Conservation (phyloP, 2,888 invertebrate species). For the Mylabris sibirica region DNA sequence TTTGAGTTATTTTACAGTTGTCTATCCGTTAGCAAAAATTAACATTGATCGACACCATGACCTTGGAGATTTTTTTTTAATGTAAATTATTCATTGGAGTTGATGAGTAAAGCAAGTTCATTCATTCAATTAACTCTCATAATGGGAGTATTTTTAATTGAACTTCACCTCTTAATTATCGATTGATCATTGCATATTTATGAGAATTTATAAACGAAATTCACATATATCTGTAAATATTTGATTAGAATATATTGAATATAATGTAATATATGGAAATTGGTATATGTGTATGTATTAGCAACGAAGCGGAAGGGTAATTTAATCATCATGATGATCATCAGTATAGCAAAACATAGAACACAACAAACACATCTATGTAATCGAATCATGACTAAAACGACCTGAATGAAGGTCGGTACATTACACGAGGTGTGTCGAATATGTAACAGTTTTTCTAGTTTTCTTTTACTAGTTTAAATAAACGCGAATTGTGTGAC, state of each 20-base stretch:
- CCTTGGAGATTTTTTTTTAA: neutral
- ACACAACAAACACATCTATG: neutral
- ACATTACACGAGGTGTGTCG: neutral
- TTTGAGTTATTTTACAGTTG: too few relatives aligned
- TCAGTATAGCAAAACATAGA: neutral
- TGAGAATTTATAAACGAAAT: too few relatives aligned
- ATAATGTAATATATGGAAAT: neutral
- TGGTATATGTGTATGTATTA: neutral
- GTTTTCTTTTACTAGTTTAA: neutral
- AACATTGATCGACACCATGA: neutral
- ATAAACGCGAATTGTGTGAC: neutral
- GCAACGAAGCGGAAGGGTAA: neutral
- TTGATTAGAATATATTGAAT: neutral
- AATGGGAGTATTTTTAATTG: neutral
- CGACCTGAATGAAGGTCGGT: conserved; percentile 1
- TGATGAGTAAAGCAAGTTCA: too few relatives aligned
- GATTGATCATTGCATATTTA: neutral
- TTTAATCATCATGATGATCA: neutral
- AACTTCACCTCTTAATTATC: neutral
- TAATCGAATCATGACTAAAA: conserved; percentile 2
- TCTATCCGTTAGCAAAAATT: neutral
- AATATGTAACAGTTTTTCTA: conserved; percentile 5
- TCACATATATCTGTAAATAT: too few relatives aligned
- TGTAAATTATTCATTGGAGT: neutral
- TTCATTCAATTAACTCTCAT: neutral